Evolutionary conservation across 1,140 invertebrate species (phyloP), one percentile per base, ranked within the genome.

Genomic region (Listronotus bonariensis): DNA sequence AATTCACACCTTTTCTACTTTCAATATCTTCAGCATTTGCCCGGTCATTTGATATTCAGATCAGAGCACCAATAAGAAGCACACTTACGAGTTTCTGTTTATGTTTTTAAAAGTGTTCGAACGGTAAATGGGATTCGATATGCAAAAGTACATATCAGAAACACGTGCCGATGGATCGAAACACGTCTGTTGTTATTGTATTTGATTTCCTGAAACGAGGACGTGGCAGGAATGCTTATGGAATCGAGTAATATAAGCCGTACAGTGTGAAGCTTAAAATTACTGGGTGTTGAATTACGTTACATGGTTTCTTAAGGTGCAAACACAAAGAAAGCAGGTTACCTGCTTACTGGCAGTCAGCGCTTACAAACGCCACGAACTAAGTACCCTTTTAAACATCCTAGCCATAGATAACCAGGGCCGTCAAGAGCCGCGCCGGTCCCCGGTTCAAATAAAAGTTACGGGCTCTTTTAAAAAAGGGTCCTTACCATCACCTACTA

Each of bases 111-210:
- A 31, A 60, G 46, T 26, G 34, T 51, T 52, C 34, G 38, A 60
- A 60, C 58, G 58, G 58, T 60, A 60, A 60, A 60, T 60, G n/a
- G 46, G 58, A 60, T 60, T 60, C 14, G 58, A 60, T 60, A 60
- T 60, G 58, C 42, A 60, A 60, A 60, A 60, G 42, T 60, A 32
- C 36, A 52, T 51, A 60, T 58, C 20, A 43, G 18, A 11, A 36
- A 42, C 58, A 60, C 58, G 58, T 60, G 58, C 58, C 58, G 20
- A 14, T 42, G 11, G 58, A 40, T 32, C 38, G 45, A 60, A 52
- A 51, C 58, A 60, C 46, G 58, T 60, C 18, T n/a, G 26, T 12
- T 48, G 46, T 60, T 51, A 60, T 60, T 60, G 46, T 51, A 52
- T 59, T 59, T 59, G 56, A 59, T 59, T 59, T 59, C 45, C 56